Base-by-base conservation (phyloP, 2,888 invertebrate species). In the Cinara cedri region DNA sequence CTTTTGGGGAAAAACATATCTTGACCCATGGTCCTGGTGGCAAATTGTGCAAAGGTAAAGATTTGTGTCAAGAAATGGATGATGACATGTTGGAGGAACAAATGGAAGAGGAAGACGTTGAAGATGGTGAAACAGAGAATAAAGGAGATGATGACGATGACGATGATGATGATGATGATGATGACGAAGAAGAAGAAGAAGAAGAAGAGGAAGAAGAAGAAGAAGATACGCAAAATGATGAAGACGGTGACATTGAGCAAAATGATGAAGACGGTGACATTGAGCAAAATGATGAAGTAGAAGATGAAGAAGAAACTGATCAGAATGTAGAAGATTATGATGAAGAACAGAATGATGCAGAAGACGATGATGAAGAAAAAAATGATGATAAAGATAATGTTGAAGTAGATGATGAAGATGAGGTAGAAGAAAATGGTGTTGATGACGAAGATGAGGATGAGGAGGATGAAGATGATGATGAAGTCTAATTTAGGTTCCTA, bases 61-160 rank as follows among this genome's bases (percentile, higher is more conserved):
- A 76, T 19, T 62, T 68, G 14, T 66, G 80, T 63, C 81, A 82
- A 49, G 84, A 84, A 46, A 82, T 81, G 63, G 75, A 76, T 8
- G 82, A 71, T 66, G 70, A 81, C 19, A 71, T 80, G 21, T 80
- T 80, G 14, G 72, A 80, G n/a, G 81, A 72, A 1, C 71, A 76
- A 46, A 62, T 74, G 11, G 76, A 82, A 65, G 80, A 74, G 9
- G 81, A 81, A 42, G 81, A 82, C 1, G 81, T 81, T 9, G 81
- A 80, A 6, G 82, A 81, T 11, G 81, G 72, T 8, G 82, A 83
- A 13, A 81, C 75, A 4, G 82, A 82, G 78, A 81, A 82, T 34
- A 81, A 72, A 42, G 81, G 70, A 8, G 83, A 82, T 9, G 83
- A 82, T 13, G 81, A 82, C 14, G 63, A 82, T 21, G 81, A 80